phyloP scores from a whole-genome alignment of 2,797 vertebrate genomes.

The Pangasius larnaudii region DNA sequence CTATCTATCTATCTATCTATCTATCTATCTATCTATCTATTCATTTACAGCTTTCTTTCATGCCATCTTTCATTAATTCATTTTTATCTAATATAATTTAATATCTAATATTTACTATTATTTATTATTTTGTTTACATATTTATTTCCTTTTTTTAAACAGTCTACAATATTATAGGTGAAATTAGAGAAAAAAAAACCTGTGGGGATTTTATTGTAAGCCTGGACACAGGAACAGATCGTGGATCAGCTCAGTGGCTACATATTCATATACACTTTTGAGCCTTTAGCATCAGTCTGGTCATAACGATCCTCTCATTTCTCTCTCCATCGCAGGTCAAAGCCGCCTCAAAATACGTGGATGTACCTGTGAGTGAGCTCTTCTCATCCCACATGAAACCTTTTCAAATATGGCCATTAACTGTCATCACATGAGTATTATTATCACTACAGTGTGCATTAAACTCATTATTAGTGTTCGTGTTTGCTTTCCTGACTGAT shows the following conservation, averaged over 20 bases:
- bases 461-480: neutral
- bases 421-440: neutral
- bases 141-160: neutral
- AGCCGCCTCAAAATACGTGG: slow-evolving; percentile 99
- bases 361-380: slow-evolving; percentile 93
- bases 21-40: no score
- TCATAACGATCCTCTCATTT: neutral
- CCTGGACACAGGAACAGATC: slow-evolving; percentile 1
- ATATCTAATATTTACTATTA: neutral
- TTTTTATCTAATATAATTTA: neutral
- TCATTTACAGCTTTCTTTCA: neutral
- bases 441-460: neutral
- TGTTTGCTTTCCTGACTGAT: slow-evolving; percentile 31
- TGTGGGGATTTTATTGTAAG: neutral
- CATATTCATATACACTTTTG: slow-evolving; percentile 44
- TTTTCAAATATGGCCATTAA: neutral
- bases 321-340: slow-evolving; percentile 86
- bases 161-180: neutral
- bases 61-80: neutral
- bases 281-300: neutral
- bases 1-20: neutral
- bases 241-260: neutral
- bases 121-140: neutral
- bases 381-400: slow-evolving; percentile 38
- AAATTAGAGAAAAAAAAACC: neutral